Evolutionary conservation across 2,797 vertebrate genomes (phyloP).

Genomic region (Siniperca scherzeri): DNA sequence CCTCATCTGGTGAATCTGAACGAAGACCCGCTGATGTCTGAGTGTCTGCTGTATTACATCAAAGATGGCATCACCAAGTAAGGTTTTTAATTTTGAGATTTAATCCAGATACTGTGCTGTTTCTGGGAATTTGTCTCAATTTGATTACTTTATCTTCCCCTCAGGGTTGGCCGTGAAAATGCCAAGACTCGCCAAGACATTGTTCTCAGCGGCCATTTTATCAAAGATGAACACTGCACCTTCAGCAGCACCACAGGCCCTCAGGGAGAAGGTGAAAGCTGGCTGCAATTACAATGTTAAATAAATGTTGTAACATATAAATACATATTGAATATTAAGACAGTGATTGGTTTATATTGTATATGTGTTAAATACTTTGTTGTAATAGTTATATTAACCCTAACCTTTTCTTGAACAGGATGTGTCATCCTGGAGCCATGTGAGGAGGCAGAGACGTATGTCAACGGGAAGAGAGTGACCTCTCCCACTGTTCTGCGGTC

Average conservation of each 20-base stretch:
- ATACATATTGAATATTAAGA: background rate
- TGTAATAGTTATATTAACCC: background rate
- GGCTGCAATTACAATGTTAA: background rate
- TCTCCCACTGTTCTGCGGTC: slow-evolving; percentile 92
- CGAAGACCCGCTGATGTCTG: slow-evolving; percentile 98
- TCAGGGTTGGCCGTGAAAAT: slow-evolving; percentile 96
- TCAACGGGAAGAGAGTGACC: slow-evolving; percentile 95
- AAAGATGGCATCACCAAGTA: slow-evolving; percentile 98
- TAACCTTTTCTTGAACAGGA: slow-evolving; percentile 73
- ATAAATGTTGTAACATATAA: background rate
- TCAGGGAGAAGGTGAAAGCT: slow-evolving; percentile 89
- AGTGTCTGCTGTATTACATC: slow-evolving; percentile 98
- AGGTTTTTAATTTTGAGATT: slow-evolving; percentile 34
- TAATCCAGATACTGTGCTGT: background rate
- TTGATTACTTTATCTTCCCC: background rate
- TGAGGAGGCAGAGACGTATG: slow-evolving; percentile 94
- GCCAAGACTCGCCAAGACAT: slow-evolving; percentile 97
- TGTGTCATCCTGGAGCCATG: slow-evolving; percentile 95
- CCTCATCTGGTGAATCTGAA: slow-evolving; percentile 98
- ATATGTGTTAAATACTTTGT: background rate
- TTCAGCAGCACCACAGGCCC: slow-evolving; percentile 92
- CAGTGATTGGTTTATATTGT: background rate
- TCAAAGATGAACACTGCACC: slow-evolving; percentile 96
- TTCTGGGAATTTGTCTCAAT: slow-evolving; percentile 3
- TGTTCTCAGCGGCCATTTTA: slow-evolving; percentile 97